These are phyloP conservation scores for Hecatera dysodea DNA, from an alignment of 2,888 invertebrate genomes.

Conservation along the genomic window DNA sequence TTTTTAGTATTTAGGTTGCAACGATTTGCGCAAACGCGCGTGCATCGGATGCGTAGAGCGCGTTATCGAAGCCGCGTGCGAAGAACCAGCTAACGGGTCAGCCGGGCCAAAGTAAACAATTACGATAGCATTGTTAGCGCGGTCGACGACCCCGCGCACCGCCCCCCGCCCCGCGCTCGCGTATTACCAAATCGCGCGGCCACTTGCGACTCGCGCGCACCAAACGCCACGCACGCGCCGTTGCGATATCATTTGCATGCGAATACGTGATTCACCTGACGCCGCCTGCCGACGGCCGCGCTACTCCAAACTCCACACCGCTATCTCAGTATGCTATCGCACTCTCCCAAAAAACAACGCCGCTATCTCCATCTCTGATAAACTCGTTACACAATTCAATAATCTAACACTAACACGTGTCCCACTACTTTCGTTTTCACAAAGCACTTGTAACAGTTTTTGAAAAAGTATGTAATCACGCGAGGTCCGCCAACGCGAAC, in stretches of 20 bases:
- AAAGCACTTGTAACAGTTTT: slow-evolving; percentile 52
- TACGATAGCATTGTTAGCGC: slow-evolving; percentile 83
- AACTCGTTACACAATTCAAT: slow-evolving; percentile 61
- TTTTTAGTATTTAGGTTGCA: slow-evolving; percentile 81
- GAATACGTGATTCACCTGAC: slow-evolving; percentile 71
- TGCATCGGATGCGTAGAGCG: slow-evolving; percentile 72
- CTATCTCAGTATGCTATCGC: slow-evolving; percentile 45
- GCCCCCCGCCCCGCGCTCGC: slow-evolving; percentile 59
- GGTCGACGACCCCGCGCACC: slow-evolving; percentile 74
- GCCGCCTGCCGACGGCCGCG: slow-evolving; percentile 18
- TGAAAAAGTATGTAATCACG: slow-evolving; percentile 67
- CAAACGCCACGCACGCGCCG: slow-evolving; percentile 59
- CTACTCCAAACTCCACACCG: slow-evolving; percentile 11
- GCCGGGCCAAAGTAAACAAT: slow-evolving; percentile 85
- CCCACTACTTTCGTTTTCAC: slow-evolving; percentile 61
- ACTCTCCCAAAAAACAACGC: slow-evolving; percentile 37
- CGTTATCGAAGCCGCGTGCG: slow-evolving; percentile 67
- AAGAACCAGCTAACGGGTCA: slow-evolving; percentile 78
- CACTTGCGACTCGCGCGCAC: slow-evolving; percentile 68
- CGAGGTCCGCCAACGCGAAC: slow-evolving; percentile 59
- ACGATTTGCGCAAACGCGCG: slow-evolving; percentile 77
- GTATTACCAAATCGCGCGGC: slow-evolving; percentile 74
- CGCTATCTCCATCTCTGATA: slow-evolving; percentile 55
- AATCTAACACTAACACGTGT: slow-evolving; percentile 57
- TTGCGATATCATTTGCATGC: slow-evolving; percentile 72